A percentile compares a stretch with the other conserved stretches of the same genome.
phyloP scores from a whole-genome alignment of 2,113 vertebrate genomes.

The Myotis davidii region DNA sequence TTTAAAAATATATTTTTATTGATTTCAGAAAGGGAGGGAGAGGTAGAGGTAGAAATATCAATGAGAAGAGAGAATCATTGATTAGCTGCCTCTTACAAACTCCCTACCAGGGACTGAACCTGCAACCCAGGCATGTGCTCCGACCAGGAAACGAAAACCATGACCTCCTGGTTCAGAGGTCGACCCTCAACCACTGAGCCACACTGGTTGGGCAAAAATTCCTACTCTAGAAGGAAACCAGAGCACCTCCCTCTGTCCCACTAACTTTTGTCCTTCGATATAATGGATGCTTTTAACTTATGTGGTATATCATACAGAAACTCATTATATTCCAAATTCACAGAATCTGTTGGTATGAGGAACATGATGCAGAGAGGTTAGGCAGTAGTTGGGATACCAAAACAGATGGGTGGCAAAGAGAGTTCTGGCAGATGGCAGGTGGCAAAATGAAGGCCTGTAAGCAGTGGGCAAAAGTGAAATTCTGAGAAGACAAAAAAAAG shows the following conservation, averaged over 20 bases:
- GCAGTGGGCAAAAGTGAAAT: background rate
- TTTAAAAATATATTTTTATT: too few species aligned
- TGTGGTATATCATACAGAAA: background rate
- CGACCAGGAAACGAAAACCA: too few species aligned
- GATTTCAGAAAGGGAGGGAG: too few species aligned
- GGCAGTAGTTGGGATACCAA: background rate
- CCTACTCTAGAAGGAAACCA: background rate
- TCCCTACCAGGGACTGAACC: too few species aligned
- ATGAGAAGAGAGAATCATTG: too few species aligned
- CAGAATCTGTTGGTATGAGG: background rate
- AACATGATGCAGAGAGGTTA: background rate
- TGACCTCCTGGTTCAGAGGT: too few species aligned
- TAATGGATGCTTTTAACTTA: background rate
- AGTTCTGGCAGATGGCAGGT: background rate
- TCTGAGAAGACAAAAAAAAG: too few species aligned
- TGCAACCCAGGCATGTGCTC: too few species aligned
- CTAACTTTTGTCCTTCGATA: background rate
- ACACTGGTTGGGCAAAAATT: background rate
- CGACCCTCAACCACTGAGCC: too few species aligned
- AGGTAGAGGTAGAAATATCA: too few species aligned
- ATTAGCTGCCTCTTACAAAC: too few species aligned
- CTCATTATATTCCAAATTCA: background rate
- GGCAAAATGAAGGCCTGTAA: background rate
- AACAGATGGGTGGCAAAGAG: background rate
- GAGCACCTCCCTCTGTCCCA: background rate